Conservation (phyloP, 2,888 invertebrate genomes). For the Phalera bucephala region DNA sequence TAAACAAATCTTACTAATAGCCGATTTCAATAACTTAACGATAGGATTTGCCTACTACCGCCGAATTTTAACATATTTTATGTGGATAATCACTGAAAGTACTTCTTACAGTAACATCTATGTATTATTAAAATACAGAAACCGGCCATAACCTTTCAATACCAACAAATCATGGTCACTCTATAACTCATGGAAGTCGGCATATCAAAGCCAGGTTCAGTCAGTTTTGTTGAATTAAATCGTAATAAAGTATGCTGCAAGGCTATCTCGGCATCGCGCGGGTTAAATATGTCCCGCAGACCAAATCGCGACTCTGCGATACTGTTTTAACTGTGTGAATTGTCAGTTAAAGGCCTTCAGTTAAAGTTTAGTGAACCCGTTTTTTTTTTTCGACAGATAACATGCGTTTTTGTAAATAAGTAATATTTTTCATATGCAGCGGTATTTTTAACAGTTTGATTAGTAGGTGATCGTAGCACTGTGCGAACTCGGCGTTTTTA, state of each 20-base stretch:
- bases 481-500: too few relatives aligned
- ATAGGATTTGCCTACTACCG: background rate
- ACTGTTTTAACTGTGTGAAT: slow-evolving; percentile 43
- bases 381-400: background rate
- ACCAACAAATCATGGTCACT: slow-evolving; percentile 30
- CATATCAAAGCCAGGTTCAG: slow-evolving; percentile 64
- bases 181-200: slow-evolving; percentile 56
- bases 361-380: slow-evolving; percentile 7
- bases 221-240: slow-evolving; percentile 76
- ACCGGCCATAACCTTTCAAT: background rate
- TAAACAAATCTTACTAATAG: too few relatives aligned
- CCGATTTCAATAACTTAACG: too few relatives aligned
- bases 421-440: too few relatives aligned
- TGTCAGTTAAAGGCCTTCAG: slow-evolving; percentile 3
- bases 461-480: too few relatives aligned
- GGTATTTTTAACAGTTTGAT: too few relatives aligned
- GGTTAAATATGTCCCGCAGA: slow-evolving; percentile 53
- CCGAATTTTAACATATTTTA: background rate
- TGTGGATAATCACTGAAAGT: background rate
- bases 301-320: slow-evolving; percentile 54
- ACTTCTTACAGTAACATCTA: background rate
- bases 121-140: too few relatives aligned
- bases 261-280: slow-evolving; percentile 53
- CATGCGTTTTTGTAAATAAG: too few relatives aligned
- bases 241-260: slow-evolving; percentile 70